Conservation (phyloP, 2,113 vertebrate species). For the Cnemophilus loriae region DNA sequence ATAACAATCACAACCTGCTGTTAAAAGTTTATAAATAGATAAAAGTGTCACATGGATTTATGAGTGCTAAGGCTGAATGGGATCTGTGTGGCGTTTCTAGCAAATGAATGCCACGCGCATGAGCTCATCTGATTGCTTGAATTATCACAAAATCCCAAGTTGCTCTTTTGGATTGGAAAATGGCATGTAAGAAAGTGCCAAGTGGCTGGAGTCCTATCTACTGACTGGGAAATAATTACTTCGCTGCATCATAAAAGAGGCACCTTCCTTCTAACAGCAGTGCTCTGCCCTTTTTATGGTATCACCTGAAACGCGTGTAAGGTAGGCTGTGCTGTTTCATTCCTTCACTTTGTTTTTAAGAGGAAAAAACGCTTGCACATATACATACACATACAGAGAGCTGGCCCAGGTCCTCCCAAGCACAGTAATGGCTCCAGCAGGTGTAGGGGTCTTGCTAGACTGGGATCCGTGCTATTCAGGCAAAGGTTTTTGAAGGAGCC, state of each 20-base stretch:
- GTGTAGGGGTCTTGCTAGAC: not conserved
- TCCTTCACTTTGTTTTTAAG: not conserved
- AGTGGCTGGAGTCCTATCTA: slow-evolving; percentile 48
- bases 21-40: slow-evolving; percentile 63
- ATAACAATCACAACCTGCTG: slow-evolving; percentile 56
- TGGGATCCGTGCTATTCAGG: not conserved
- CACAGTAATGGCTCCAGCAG: not conserved
- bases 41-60: slow-evolving; percentile 56
- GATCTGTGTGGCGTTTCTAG: not conserved
- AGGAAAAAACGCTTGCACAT: rapidly evolving
- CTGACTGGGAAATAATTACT: slow-evolving; percentile 52
- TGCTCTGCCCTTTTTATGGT: not conserved
- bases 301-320: not conserved
- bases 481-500: not conserved
- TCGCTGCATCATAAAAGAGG: slow-evolving; percentile 13
- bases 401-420: not conserved
- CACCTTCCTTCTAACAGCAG: not conserved
- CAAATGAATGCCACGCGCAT: slow-evolving; percentile 43
- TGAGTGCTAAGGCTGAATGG: slow-evolving; percentile 16
- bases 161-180: slow-evolving; percentile 47
- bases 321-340: not conserved
- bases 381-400: not conserved
- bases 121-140: slow-evolving; percentile 53
- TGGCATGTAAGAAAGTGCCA: slow-evolving; percentile 13
- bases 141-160: slow-evolving; percentile 57